A percentile compares a stretch with the other conserved stretches of the same genome.
phyloP scores from a whole-genome alignment of 1,140 invertebrate genomes.

The Panulirus ornatus region DNA sequence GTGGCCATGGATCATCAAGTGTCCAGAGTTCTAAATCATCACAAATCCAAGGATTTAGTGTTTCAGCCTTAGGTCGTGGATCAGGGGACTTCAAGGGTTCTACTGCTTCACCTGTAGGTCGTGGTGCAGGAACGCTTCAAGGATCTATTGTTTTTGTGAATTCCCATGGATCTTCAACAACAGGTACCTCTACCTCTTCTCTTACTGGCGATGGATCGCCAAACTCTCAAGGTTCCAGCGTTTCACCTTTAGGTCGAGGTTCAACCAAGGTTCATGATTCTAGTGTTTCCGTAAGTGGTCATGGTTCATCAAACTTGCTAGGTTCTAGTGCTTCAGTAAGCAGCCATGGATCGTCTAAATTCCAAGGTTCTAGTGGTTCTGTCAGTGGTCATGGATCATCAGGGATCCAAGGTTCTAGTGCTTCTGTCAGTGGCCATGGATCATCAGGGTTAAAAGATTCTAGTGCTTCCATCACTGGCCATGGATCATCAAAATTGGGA shows the following conservation, averaged over 20 bases:
- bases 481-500: background rate
- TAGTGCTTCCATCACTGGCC: background rate
- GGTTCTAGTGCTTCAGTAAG: background rate
- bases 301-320: background rate
- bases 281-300: background rate
- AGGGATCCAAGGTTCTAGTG: background rate
- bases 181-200: background rate
- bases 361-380: conserved; percentile 3
- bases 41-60: background rate
- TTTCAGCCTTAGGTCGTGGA: background rate
- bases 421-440: background rate
- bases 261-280: background rate
- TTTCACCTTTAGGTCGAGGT: background rate
- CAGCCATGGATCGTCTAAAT: background rate
- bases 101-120: background rate
- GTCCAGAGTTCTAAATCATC: background rate
- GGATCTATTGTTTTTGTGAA: background rate
- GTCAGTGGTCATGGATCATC: background rate
- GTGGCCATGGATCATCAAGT: background rate
- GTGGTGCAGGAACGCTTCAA: background rate
- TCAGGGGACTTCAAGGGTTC: conserved; percentile 2
- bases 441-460: background rate
- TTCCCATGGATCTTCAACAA: background rate
- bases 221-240: background rate
- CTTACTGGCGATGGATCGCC: background rate